A percentile compares a stretch with the other conserved stretches of the same genome.
Conservation (phyloP, 2,888 invertebrate genomes). For the Athalia cordata region DNA sequence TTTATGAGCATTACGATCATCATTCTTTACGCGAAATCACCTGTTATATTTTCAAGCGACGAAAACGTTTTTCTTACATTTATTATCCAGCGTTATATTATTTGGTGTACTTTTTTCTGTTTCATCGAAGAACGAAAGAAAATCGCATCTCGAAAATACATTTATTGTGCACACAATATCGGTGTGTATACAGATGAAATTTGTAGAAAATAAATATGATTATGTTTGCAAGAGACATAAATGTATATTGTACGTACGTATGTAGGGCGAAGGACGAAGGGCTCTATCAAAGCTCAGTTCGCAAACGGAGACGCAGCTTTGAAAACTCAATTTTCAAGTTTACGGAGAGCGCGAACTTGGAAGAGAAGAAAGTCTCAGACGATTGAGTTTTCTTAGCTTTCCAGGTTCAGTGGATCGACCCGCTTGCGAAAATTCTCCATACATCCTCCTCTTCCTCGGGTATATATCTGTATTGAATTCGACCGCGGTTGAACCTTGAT, state of each 20-base stretch:
- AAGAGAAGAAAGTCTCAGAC: constrained; percentile 28
- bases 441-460: not conserved
- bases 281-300: constrained; percentile 31
- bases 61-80: too few species aligned
- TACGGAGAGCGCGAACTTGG: constrained; percentile 30
- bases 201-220: not conserved
- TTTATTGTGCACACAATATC: not conserved
- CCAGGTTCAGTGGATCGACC: not conserved
- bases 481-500: constrained; percentile 14
- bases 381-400: constrained; percentile 35
- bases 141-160: too few species aligned
- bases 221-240: not conserved
- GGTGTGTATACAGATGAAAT: constrained; percentile 1
- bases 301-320: constrained; percentile 35
- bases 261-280: not conserved
- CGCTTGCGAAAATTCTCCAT: not conserved
- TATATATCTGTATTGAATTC: not conserved
- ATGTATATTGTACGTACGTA: not conserved
- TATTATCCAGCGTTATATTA: too few species aligned
- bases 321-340: constrained; percentile 40
- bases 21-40: too few species aligned
- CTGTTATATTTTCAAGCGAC: too few species aligned
- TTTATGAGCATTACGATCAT: too few species aligned
- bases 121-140: not conserved
- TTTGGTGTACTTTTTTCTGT: too few species aligned